Evolutionary conservation across 2,113 vertebrate species (phyloP).

Genomic region (Heteronetta atricapilla): DNA sequence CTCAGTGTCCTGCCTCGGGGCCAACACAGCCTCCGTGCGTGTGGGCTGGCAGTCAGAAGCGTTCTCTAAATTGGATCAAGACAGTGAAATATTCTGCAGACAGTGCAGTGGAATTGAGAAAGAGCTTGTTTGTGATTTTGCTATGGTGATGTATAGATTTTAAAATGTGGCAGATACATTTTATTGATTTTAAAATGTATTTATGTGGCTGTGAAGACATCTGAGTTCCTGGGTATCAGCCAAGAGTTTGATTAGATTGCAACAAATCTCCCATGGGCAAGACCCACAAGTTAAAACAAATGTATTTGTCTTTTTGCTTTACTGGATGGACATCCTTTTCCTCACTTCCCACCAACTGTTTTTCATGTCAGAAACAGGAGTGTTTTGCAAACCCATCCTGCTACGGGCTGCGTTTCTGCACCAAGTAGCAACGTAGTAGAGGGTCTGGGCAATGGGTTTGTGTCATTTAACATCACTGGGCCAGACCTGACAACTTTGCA

Average conservation of each 20-base stretch:
- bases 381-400: background rate
- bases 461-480: background rate
- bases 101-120: background rate
- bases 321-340: background rate
- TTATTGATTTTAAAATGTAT: background rate
- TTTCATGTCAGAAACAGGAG: background rate
- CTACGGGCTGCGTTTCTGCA: background rate
- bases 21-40: rapidly evolving
- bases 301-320: background rate
- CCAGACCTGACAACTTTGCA: background rate
- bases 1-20: background rate
- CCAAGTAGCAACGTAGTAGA: rapidly evolving
- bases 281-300: background rate
- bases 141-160: background rate
- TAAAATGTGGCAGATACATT: background rate
- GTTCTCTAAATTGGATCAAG: background rate
- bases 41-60: background rate
- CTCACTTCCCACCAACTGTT: background rate
- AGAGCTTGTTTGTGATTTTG: background rate
- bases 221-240: background rate
- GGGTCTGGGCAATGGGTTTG: rapidly evolving
- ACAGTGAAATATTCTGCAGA: background rate
- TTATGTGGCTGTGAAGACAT: background rate
- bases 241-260: background rate
- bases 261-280: background rate